Evolutionary conservation across 1,140 invertebrate species (phyloP).

Genomic region (Leptoteleia sp.): DNA sequence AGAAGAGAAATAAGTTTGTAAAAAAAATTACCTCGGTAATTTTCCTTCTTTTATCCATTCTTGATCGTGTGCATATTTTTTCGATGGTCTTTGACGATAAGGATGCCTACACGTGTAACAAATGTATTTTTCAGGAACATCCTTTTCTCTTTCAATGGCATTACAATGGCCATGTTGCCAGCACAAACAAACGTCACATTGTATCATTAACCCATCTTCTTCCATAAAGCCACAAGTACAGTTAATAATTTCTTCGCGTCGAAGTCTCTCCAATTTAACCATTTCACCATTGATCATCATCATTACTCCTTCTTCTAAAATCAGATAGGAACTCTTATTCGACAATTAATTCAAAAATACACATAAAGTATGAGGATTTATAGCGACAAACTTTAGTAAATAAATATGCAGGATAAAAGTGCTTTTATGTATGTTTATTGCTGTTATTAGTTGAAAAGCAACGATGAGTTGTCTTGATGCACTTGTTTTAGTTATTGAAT

Average conservation of each 20-base stretch:
- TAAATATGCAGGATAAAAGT: conserved; percentile 16
- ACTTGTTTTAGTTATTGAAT: conserved; percentile 15
- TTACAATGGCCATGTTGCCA: conserved; percentile 97
- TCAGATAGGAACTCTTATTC: conserved; percentile 12
- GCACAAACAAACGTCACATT: conserved; percentile 96
- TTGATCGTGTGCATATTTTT: conserved; percentile 90
- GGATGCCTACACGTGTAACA: conserved; percentile 93
- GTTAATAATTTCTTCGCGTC: conserved; percentile 90
- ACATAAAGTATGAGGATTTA: not conserved
- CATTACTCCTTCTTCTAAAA: conserved; percentile 75
- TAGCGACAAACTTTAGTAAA: conserved; percentile 13
- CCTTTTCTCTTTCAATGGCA: conserved; percentile 88
- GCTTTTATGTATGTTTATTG: conserved; percentile 11
- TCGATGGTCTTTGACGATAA: conserved; percentile 85
- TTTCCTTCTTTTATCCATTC: conserved; percentile 93
- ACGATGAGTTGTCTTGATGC: conserved; percentile 9
- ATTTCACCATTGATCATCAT: conserved; percentile 79
- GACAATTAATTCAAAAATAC: not conserved
- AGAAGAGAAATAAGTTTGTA: too few relatives aligned
- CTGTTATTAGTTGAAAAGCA: conserved; percentile 6
- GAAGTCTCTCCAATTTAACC: conserved; percentile 77
- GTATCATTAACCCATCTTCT: conserved; percentile 96
- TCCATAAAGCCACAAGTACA: conserved; percentile 91
- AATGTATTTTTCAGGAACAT: conserved; percentile 94
- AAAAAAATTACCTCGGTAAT: conserved; percentile 82